A percentile compares a stretch with the other conserved stretches of the same genome.
Evolutionary conservation across 1,140 invertebrate species (phyloP).

Genomic region (Scaptomyza montana): DNA sequence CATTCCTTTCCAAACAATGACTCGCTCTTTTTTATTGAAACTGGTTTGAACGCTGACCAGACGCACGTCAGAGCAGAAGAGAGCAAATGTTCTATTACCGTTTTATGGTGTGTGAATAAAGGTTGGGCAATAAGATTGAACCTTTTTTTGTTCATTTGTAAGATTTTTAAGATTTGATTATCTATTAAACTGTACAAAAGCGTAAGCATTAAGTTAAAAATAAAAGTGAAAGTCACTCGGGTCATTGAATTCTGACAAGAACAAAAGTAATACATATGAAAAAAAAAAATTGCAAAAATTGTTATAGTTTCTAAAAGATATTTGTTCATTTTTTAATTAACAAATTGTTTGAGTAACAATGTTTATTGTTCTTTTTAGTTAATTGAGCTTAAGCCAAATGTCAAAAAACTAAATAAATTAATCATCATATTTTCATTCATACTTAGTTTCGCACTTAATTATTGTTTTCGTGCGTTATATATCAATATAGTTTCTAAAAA

Average conservation of each 20-base stretch:
- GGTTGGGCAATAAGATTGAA: slow-evolving; percentile 45
- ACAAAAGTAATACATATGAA: slow-evolving; percentile 9
- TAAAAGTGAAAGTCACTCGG: slow-evolving; percentile 52
- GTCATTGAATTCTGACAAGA: slow-evolving; percentile 56
- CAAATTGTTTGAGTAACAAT: not conserved
- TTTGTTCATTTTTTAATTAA: not conserved
- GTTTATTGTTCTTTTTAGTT: too few species aligned
- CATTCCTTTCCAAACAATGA: slow-evolving; percentile 54
- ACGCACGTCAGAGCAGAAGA: slow-evolving; percentile 62
- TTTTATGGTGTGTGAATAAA: slow-evolving; percentile 41
- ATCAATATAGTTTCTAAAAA: slow-evolving; percentile 15
- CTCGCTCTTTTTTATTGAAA: slow-evolving; percentile 41
- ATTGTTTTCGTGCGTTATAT: not conserved
- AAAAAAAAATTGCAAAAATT: too few species aligned
- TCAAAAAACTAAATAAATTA: not conserved
- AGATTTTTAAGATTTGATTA: slow-evolving; percentile 49
- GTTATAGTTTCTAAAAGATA: not conserved
- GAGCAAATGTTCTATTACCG: slow-evolving; percentile 51
- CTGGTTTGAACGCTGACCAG: slow-evolving; percentile 68
- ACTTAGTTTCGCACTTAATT: not conserved
- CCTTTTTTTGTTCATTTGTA: slow-evolving; percentile 32
- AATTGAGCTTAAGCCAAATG: too few species aligned
- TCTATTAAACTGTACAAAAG: slow-evolving; percentile 31
- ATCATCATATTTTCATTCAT: not conserved
- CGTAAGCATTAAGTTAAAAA: slow-evolving; percentile 42